Base-by-base conservation (phyloP, 2,797 vertebrate species). In the Epinephelus malabaricus region DNA sequence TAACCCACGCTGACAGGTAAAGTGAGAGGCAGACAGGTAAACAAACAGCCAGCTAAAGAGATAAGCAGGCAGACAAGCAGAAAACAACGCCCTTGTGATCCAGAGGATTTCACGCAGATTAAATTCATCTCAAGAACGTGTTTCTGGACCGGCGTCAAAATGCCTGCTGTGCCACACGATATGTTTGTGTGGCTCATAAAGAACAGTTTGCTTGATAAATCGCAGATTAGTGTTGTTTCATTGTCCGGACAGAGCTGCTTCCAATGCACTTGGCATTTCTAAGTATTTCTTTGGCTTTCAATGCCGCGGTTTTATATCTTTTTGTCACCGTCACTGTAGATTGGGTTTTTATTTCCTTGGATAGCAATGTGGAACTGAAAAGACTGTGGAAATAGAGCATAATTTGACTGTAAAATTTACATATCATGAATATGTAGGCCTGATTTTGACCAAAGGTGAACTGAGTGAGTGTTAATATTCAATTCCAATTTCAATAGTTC, bases 41-140 rank as follows among this genome's bases (percentile, higher is more conserved):
- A 75, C 73, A 68, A 65, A 60, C 77, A 69, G 38, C 18, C 58
- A 83, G 79, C 49, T 30, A 40, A 74, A 65, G 61, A 75, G 65
- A 70, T 47, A 73, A 76, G 65, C 67, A 81, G 73, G 56, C 46
- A 79, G 49, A 63, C 50, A 59, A 76, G 27, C 68, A 73, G 69
- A 66, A 64, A 81, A 78, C 79, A 50, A 51, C 30, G 18, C 27
- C 63, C 49, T 69, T 3, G 0, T 69, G 43, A 81, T 81, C 81
- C 46, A 34, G 53, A 76, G 71, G 76, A 82, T 89, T 88, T 89
- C 10, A 85, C 5, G 25, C 67, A 78, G 83, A 89, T 90, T 78
- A 80, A 64, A 82, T 71, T 76, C 30, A 78, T 69, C 55, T 69
- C 6, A 68, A 72, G 62, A 45, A 74, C 34, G 10, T 49, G 3